Evolutionary conservation across 2,888 invertebrate genomes (phyloP).

Genomic region (Horisme vitalbata): DNA sequence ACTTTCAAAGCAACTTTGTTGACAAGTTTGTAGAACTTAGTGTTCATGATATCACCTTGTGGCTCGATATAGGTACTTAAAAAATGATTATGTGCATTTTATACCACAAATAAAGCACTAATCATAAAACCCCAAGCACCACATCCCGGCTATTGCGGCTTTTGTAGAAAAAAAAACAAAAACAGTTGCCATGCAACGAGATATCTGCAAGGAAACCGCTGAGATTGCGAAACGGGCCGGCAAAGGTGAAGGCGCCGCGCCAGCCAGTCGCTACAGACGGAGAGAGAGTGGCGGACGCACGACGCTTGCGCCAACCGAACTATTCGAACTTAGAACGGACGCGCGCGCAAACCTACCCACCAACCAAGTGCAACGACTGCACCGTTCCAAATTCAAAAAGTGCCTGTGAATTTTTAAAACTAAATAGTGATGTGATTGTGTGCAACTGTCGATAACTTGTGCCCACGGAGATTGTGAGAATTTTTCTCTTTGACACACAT

Average conservation of each 20-base stretch:
- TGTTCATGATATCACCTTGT: not conserved
- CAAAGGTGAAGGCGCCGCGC: constrained; percentile 68
- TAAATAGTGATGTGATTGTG: constrained; percentile 61
- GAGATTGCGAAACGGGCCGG: constrained; percentile 73
- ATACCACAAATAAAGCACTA: constrained; percentile 11
- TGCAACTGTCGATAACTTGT: constrained; percentile 47
- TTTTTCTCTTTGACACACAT: constrained; percentile 77
- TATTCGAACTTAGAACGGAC: constrained; percentile 32
- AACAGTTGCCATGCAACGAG: constrained; percentile 79
- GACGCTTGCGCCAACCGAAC: constrained; percentile 52
- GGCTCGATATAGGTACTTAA: not conserved
- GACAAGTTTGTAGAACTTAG: constrained; percentile 1
- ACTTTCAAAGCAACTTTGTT: too few relatives aligned
- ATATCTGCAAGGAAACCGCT: constrained; percentile 72
- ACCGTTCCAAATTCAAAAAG: constrained; percentile 51
- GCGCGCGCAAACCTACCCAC: constrained; percentile 49
- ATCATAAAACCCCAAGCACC: constrained; percentile 26
- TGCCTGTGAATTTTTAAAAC: constrained; percentile 47
- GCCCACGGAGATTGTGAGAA: constrained; percentile 56
- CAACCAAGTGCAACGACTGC: constrained; percentile 46
- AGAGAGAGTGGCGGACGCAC: constrained; percentile 67
- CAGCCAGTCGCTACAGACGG: constrained; percentile 73
- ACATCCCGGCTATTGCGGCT: constrained; percentile 35
- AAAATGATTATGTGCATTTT: constrained; percentile 7
- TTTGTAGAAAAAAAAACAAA: constrained; percentile 39